phyloP scores from a whole-genome alignment of 2,888 invertebrate genomes.

The Brenthis ino region DNA sequence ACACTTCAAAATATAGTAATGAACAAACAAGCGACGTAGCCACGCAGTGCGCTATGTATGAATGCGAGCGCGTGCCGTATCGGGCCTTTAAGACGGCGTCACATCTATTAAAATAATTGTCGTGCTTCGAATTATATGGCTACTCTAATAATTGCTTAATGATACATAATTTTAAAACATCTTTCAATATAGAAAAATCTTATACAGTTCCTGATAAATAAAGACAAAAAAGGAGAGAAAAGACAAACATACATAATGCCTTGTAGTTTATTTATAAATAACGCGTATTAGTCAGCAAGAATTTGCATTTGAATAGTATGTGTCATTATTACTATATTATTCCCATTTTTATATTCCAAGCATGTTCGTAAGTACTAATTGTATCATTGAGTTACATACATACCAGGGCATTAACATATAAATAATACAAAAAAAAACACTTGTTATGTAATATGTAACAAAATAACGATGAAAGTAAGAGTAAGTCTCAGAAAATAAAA shows the following conservation, averaged over 20 bases:
- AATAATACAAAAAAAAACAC: background rate
- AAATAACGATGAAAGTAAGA: too few species aligned
- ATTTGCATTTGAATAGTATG: conserved; percentile 8
- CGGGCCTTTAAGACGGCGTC: conserved; percentile 31
- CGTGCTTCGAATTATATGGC: conserved; percentile 6
- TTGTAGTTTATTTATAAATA: conserved; percentile 17
- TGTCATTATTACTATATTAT: conserved; percentile 8
- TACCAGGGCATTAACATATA: background rate
- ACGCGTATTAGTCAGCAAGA: conserved; percentile 8
- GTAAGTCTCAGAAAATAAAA: too few species aligned
- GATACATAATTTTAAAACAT: conserved; percentile 7
- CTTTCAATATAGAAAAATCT: conserved; percentile 7
- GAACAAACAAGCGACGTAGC: conserved; percentile 26
- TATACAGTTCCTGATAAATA: background rate
- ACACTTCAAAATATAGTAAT: conserved; percentile 19
- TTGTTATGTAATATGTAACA: too few species aligned
- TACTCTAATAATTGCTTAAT: conserved; percentile 20
- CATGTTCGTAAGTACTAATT: background rate
- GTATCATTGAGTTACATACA: background rate
- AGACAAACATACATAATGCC: background rate
- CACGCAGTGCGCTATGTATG: conserved; percentile 30
- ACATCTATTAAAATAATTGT: conserved; percentile 26
- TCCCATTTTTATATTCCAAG: conserved; percentile 8
- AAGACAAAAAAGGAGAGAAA: background rate
- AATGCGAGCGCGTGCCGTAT: conserved; percentile 41